Conservation (phyloP, 2,113 vertebrate genomes). For the Hippolais icterina region DNA sequence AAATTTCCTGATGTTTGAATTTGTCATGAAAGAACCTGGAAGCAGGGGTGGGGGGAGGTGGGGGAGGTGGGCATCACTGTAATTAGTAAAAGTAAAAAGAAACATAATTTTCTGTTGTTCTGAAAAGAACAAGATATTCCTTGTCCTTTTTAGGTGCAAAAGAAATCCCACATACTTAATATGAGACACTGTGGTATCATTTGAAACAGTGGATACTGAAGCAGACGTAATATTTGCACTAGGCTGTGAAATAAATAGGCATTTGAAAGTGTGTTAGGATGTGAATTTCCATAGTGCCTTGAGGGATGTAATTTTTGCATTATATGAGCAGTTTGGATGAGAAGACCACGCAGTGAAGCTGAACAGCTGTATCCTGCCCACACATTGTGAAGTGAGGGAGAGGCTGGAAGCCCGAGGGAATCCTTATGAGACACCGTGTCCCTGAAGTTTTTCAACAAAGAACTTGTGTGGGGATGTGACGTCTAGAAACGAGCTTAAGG, state of each 20-base stretch:
- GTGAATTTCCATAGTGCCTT: conserved; percentile 54
- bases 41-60: accelerated
- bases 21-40: background rate
- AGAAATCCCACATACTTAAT: background rate
- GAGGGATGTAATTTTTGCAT: conserved; percentile 41
- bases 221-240: background rate
- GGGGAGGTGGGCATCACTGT: accelerated
- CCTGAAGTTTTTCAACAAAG: conserved; percentile 43
- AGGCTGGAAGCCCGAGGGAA: conserved; percentile 39
- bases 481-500: background rate
- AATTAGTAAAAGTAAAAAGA: background rate
- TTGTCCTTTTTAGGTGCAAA: background rate
- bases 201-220: background rate
- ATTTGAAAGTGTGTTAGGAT: conserved; percentile 33
- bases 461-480: background rate
- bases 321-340: conserved; percentile 36
- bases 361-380: conserved; percentile 67
- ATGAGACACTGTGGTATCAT: background rate
- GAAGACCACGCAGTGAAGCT: conserved; percentile 30
- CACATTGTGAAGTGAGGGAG: conserved; percentile 43
- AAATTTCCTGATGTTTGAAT: background rate
- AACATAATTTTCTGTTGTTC: background rate
- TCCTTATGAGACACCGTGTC: background rate
- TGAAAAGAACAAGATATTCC: background rate
- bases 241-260: conserved; percentile 34